A percentile compares a stretch with the other conserved stretches of the same genome.
Evolutionary conservation across 2,797 vertebrate species (phyloP).

Genomic region (Sebastes kiyomatsui): DNA sequence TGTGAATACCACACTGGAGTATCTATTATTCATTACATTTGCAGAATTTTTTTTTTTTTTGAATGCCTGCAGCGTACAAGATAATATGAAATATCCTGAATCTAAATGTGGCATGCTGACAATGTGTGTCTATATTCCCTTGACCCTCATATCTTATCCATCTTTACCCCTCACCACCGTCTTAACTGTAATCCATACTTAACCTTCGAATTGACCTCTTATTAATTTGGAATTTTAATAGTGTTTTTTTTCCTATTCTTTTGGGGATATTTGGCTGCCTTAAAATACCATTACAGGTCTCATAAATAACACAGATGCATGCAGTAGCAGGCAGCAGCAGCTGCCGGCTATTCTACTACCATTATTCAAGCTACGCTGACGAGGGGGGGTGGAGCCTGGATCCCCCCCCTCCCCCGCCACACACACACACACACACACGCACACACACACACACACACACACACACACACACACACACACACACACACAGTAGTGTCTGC

Average conservation of each 20-base stretch:
- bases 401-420: background rate
- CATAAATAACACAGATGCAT: slow-evolving; percentile 48
- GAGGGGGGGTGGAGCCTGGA: slow-evolving; percentile 67
- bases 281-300: background rate
- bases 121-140: background rate
- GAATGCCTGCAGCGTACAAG: background rate
- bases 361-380: slow-evolving; percentile 73
- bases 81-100: background rate
- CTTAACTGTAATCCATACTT: background rate
- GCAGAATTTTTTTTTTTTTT: background rate
- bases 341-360: slow-evolving; percentile 71
- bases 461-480: slow-evolving; percentile 18
- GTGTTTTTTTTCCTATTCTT: background rate
- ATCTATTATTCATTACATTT: slow-evolving; percentile 11
- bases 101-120: background rate
- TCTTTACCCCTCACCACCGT: background rate
- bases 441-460: background rate
- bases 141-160: background rate
- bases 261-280: background rate
- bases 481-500: slow-evolving; percentile 17
- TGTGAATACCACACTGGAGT: background rate
- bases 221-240: background rate
- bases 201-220: background rate
- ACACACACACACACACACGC: too few species aligned
- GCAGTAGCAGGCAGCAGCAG: slow-evolving; percentile 55